Base-by-base conservation (phyloP, 1,140 invertebrate genomes). In the Papilio xuthus region DNA sequence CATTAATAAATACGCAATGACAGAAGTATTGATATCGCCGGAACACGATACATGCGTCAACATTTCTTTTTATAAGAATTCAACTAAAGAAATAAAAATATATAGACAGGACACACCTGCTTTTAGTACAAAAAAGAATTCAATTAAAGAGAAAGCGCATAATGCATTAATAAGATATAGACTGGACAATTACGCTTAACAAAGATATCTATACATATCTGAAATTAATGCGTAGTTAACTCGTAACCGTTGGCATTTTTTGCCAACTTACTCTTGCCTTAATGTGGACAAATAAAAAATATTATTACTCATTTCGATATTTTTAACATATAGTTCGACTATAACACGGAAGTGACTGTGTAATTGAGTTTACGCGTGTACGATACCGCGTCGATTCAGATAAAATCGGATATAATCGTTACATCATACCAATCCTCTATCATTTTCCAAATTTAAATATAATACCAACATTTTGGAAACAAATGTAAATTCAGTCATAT, bases 1-100 rank as follows among this genome's bases (percentile, higher is more conserved):
- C 12, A 67, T 67, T 67, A 67, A 67, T 60, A 60, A 60, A 60
- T 67, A 67, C 60, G 4, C 26, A 67, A 28, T 67, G 60, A 67
- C 60, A 67, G 60, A 15, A 28, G 60, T 67, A 67, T 15, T 67
- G 60, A 28, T 67, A 67, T 67, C 23, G 20, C 12, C 23, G 60
- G 60, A 67, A 28, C 13, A 67, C 13, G n/a, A 67, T 60, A 60
- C 26, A 28, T 15, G 26, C 23, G 60, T 28, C 60, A 67, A 67
- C 60, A 67, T 67, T 67, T 13, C 26, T 15, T 67, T 67, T 67
- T 7, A 7, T 26, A 32, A 18, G 9, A 60, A 26, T 13, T 23
- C 9, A 13, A 23, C 56, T 60, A 2, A 23, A 10, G 56, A 60
- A 23, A 60, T 60, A 12, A 60, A 26, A 2, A 23, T 26, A 23